These are phyloP conservation scores for Chelonoidis abingdonii DNA, from an alignment of 2,113 vertebrate species.

Conservation along the genomic window DNA sequence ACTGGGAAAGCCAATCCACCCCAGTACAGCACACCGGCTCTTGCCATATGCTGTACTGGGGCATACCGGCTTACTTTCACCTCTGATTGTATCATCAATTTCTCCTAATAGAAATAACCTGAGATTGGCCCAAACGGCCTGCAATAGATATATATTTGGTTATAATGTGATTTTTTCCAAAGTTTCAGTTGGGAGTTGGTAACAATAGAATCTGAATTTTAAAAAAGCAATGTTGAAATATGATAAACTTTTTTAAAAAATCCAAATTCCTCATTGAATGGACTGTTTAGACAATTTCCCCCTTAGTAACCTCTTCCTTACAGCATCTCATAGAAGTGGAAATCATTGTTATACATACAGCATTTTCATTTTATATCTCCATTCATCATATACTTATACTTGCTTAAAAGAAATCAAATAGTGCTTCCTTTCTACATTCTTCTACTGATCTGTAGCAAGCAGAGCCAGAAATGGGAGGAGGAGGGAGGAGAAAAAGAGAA, in stretches of 20 bases:
- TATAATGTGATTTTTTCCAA: neutral
- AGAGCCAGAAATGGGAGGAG: neutral
- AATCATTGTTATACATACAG: neutral
- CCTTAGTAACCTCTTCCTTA: neutral
- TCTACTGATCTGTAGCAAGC: slow-evolving; percentile 17
- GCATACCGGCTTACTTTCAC: no score
- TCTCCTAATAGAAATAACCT: neutral
- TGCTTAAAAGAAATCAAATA: slow-evolving; percentile 27
- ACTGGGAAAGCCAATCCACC: no score
- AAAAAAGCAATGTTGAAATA: neutral
- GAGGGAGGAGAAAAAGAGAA: neutral
- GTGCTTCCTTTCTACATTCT: slow-evolving; percentile 8
- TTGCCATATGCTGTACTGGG: no score
- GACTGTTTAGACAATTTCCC: neutral
- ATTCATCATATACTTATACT: neutral
- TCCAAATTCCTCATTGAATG: neutral
- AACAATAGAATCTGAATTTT: neutral
- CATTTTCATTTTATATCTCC: neutral
- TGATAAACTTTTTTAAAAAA: neutral
- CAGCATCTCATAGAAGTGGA: neutral
- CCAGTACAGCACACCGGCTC: no score
- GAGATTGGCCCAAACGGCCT: neutral
- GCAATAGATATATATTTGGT: neutral
- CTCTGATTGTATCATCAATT: neutral
- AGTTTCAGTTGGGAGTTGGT: neutral